Evolutionary conservation across 2,113 vertebrate genomes (phyloP).

Genomic region (Proteles cristata): DNA sequence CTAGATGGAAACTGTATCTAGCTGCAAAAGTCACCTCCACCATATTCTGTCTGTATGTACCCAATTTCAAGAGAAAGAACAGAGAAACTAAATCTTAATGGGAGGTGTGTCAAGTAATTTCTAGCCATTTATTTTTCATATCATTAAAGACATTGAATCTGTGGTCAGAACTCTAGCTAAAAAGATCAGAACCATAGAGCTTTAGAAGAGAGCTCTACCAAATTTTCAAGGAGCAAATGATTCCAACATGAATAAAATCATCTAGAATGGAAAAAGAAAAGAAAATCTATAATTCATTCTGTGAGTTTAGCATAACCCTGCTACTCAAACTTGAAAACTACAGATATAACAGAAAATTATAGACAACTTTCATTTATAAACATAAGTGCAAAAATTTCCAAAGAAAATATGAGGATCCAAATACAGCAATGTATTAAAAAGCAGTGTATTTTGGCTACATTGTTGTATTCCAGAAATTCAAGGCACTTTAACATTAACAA

Average conservation of each 20-base stretch:
- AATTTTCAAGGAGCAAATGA: neutral
- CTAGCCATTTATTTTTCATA: neutral
- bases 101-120: neutral
- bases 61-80: neutral
- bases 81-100: neutral
- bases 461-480: neutral
- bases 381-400: neutral
- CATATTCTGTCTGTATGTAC: neutral
- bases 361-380: neutral
- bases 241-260: neutral
- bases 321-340: neutral
- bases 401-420: neutral
- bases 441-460: neutral
- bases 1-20: neutral
- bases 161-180: neutral
- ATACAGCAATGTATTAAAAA: neutral
- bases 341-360: neutral
- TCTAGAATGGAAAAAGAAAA: neutral
- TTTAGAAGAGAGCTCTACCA: neutral
- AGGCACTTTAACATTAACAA: neutral
- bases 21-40: neutral
- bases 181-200: neutral
- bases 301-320: neutral
- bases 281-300: neutral
- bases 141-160: neutral